phyloP scores from a whole-genome alignment of 2,888 invertebrate genomes.

The Anticlea derivata region DNA sequence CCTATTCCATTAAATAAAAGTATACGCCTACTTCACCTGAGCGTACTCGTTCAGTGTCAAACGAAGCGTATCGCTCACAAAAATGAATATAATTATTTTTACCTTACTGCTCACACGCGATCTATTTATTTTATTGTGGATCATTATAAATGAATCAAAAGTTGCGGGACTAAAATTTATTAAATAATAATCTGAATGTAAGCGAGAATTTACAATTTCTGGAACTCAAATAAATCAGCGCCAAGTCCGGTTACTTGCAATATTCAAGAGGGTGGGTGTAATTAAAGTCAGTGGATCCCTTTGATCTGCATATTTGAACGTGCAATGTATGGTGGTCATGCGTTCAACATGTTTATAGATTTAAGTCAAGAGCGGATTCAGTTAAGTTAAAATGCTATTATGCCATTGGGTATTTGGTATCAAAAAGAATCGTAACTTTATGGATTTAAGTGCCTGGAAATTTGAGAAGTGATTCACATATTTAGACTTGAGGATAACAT shows the following conservation, averaged over 20 bases:
- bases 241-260: conserved; percentile 11
- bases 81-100: not conserved
- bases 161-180: not conserved
- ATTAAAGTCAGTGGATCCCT: conserved; percentile 59
- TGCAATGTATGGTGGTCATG: conserved; percentile 59
- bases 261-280: conserved; percentile 44
- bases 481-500: too few species aligned
- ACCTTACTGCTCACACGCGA: not conserved
- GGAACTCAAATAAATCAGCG: not conserved
- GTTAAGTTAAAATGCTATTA: not conserved
- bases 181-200: too few species aligned
- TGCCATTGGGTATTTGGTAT: too few species aligned
- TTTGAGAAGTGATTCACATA: too few species aligned
- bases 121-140: not conserved
- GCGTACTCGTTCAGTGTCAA: not conserved
- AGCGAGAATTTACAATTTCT: too few species aligned
- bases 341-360: conserved; percentile 45
- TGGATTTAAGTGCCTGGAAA: too few species aligned
- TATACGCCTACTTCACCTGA: not conserved
- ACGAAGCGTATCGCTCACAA: not conserved
- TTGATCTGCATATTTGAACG: conserved; percentile 68
- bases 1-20: not conserved
- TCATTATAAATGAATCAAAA: not conserved
- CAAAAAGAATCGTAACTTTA: too few species aligned
- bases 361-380: conserved; percentile 29